Conservation (phyloP, 2,797 vertebrate genomes). For the Arctocebus calabarensis region DNA sequence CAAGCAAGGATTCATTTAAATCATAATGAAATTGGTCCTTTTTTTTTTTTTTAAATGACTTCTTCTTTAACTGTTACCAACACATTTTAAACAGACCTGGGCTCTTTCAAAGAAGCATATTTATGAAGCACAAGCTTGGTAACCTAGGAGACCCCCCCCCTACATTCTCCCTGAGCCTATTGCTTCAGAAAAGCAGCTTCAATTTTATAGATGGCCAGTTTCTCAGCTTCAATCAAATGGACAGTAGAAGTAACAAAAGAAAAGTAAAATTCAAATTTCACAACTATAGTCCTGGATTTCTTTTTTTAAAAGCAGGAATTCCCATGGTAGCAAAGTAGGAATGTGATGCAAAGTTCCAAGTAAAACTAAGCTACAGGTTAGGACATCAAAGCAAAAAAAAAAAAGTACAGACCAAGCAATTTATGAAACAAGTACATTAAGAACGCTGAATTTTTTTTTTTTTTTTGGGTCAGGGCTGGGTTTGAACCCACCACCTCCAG, state of each 20-base stretch:
- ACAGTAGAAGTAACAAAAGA: constrained; percentile 14
- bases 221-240: constrained; percentile 1
- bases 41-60: not conserved
- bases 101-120: constrained; percentile 60
- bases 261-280: constrained; percentile 9
- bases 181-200: constrained; percentile 56
- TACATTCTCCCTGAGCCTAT: constrained; percentile 46
- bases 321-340: constrained; percentile 44
- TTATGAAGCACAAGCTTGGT: constrained; percentile 72
- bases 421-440: not conserved
- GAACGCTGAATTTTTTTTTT: not conserved
- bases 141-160: constrained; percentile 79
- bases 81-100: constrained; percentile 47
- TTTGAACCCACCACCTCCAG: too few relatives aligned
- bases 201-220: constrained; percentile 47
- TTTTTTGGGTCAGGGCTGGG: too few relatives aligned
- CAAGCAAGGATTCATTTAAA: constrained; percentile 75
- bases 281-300: not conserved
- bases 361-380: not conserved
- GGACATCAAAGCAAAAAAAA: not conserved
- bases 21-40: constrained; percentile 60
- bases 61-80: constrained; percentile 78
- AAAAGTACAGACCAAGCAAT: not conserved
- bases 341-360: not conserved
- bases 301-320: constrained; percentile 40